Evolutionary conservation across 1,140 invertebrate genomes (phyloP).

Genomic region (Hesperophylax magnus): DNA sequence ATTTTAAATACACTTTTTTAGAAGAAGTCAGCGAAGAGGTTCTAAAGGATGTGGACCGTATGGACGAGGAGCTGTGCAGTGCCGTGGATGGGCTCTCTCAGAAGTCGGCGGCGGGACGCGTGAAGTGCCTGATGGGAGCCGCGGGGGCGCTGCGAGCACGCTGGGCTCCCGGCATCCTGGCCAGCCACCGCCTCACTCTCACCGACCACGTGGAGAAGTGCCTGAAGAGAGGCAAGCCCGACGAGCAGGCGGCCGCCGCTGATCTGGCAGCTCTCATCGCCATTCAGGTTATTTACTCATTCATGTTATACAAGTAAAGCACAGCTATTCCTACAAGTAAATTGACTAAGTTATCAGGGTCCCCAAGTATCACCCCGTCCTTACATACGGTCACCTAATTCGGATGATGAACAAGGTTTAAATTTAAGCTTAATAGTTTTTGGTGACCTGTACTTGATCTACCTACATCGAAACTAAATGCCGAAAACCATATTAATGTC

Average conservation of each 20-base stretch:
- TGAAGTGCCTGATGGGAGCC: constrained; percentile 80
- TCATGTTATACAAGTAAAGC: too few relatives aligned
- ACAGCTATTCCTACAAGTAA: too few relatives aligned
- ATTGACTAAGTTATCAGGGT: too few relatives aligned
- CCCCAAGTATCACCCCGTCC: too few relatives aligned
- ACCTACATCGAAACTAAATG: too few relatives aligned
- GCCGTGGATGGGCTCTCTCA: constrained; percentile 88
- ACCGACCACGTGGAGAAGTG: constrained; percentile 85
- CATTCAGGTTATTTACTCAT: constrained; percentile 76
- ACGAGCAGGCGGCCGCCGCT: constrained; percentile 86
- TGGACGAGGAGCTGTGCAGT: constrained; percentile 91
- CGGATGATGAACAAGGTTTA: too few relatives aligned
- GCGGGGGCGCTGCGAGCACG: constrained; percentile 84
- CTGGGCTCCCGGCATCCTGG: constrained; percentile 84
- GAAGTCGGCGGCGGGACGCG: constrained; percentile 87
- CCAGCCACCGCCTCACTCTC: constrained; percentile 84
- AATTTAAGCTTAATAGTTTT: too few relatives aligned
- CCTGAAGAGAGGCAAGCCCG: constrained; percentile 85
- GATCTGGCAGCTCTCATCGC: constrained; percentile 83
- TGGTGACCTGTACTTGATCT: too few relatives aligned
- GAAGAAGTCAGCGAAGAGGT: constrained; percentile 60
- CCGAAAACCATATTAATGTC: too few relatives aligned
- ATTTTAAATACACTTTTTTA: constrained; percentile 22
- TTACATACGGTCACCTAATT: too few relatives aligned
- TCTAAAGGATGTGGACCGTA: constrained; percentile 78